Percentiles rank a stretch among this genome's conserved stretches.
Evolutionary conservation across 2,797 vertebrate species (phyloP).

Genomic region (Diplodus puntazzo): DNA sequence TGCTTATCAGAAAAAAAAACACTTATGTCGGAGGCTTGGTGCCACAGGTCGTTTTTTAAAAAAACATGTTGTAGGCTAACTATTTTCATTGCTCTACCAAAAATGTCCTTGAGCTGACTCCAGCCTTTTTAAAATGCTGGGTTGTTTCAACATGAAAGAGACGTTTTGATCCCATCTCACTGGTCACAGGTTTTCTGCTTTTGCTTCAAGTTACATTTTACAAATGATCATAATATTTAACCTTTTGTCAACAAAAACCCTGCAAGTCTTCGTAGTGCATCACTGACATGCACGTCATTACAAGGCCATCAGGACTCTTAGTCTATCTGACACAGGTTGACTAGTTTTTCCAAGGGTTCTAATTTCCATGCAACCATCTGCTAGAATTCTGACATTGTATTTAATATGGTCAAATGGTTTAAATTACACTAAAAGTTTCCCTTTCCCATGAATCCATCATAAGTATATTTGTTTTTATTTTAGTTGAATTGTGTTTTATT

Average conservation of each 20-base stretch:
- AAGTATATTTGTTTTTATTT: not conserved
- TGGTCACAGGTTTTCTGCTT: not conserved
- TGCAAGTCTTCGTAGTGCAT: not conserved
- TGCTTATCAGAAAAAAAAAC: too few relatives aligned
- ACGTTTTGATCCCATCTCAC: not conserved
- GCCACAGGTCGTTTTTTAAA: not conserved
- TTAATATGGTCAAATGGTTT: not conserved
- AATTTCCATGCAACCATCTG: not conserved
- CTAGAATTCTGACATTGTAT: not conserved
- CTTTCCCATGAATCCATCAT: not conserved
- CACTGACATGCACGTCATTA: not conserved
- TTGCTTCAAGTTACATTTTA: not conserved
- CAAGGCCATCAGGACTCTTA: not conserved
- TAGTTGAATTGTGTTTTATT: not conserved
- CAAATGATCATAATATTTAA: not conserved
- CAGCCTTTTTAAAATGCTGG: constrained; percentile 9
- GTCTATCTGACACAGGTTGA: not conserved
- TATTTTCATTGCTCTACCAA: constrained; percentile 7
- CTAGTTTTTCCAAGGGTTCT: not conserved
- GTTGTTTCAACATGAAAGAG: constrained; percentile 4
- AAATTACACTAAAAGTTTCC: not conserved
- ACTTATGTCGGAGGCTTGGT: not conserved
- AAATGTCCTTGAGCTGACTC: not conserved
- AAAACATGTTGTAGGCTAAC: not conserved
- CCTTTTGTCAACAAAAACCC: not conserved